Base-by-base conservation (phyloP, 2,888 invertebrate genomes). In the Agonopterix alstromeriana region DNA sequence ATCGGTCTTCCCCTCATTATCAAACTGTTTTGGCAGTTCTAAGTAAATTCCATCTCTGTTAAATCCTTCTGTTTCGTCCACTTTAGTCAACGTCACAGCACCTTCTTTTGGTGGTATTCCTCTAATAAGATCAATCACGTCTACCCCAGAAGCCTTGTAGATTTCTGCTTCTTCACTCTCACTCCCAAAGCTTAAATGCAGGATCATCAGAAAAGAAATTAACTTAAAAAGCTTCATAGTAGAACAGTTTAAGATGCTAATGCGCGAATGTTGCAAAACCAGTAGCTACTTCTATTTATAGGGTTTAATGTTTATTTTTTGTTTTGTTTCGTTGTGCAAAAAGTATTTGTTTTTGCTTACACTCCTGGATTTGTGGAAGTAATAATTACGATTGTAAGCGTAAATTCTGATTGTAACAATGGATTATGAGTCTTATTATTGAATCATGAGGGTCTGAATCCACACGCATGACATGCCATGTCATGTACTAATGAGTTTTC, bases 11-110 rank as follows among this genome's bases (percentile, higher is more conserved):
- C 7, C 27, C 27, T 27, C 27, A 27, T 5, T 7, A 27, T 27
- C 17, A 17, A 17, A 7, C 27, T 7, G 27, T 48, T 71, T 70
- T 27, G 27, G 27, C 1, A 75, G 75, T 41, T 57, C 43, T 35
- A 66, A 76, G 48, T 74, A 77, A 40, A 78, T 61, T 10, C 78
- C 77, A 61, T 78, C 53, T 3, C 51, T 53, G 8, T 67, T 62
- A 41, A 38, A 38, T 38, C 53, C 57, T 14, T 61, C 54, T 5
- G 38, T 9, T 38, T 38, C 7, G n/a, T 38, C 38, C 27, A 68
- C 65, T 55, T 70, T 67, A 0, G 54, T 60, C 35, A 74, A 47
- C 1, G 47, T 52, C 36, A 71, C 36, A 3, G 51, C 45, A 8
- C 50, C 56, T 10, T 57, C 54, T 9, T 65, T 59, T 0, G 73